Conservation (phyloP, 2,888 invertebrate species). For the Habrosyne pyritoides region DNA sequence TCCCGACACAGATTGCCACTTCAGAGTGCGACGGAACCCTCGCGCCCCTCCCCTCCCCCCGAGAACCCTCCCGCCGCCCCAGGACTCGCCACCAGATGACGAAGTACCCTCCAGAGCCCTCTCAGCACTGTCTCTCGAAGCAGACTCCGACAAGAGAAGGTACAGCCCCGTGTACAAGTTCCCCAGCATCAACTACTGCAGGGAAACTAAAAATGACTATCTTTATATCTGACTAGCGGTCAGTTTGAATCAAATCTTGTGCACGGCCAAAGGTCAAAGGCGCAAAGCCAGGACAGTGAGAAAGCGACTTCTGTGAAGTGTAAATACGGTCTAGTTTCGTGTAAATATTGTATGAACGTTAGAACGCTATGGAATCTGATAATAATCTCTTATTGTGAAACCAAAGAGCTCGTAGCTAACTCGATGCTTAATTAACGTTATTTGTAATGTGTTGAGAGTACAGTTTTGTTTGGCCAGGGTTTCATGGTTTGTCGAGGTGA, state of each 20-base stretch:
- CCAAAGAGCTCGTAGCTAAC: constrained; percentile 70
- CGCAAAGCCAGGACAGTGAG: constrained; percentile 45
- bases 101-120: constrained; percentile 70
- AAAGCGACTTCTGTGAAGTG: constrained; percentile 63
- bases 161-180: constrained; percentile 80
- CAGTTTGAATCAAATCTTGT: constrained; percentile 38
- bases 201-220: constrained; percentile 76
- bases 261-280: constrained; percentile 38
- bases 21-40: constrained; percentile 91
- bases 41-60: constrained; percentile 91
- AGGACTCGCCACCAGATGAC: constrained; percentile 53
- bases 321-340: constrained; percentile 55
- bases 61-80: constrained; percentile 69
- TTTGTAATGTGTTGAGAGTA: constrained; percentile 24
- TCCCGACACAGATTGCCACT: constrained; percentile 88
- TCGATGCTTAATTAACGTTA: constrained; percentile 33
- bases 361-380: constrained; percentile 41
- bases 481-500: background rate
- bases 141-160: constrained; percentile 66
- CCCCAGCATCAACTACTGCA: constrained; percentile 76
- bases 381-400: constrained; percentile 59
- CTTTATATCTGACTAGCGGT: constrained; percentile 74
- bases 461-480: constrained; percentile 15
- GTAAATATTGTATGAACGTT: constrained; percentile 61
- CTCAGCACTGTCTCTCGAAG: constrained; percentile 74